Evolutionary conservation across 2,113 vertebrate genomes (phyloP), one percentile per base, ranked within the genome.

Genomic region (Leptosomus discolor): DNA sequence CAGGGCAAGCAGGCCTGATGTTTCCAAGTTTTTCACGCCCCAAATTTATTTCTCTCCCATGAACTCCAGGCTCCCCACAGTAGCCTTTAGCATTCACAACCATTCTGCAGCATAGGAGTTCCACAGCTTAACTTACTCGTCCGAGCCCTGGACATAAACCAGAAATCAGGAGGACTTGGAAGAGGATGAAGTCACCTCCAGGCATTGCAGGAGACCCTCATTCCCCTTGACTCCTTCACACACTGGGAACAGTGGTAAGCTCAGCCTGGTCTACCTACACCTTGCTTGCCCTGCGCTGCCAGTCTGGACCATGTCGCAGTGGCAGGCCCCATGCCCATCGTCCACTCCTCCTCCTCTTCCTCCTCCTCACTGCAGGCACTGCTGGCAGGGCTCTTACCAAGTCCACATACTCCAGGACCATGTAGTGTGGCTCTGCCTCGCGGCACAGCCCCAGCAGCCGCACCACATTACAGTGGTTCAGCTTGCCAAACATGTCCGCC

Each of bases 341-440:
- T 17, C 64, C 10, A 18, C 4, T 3, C 17, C 15, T 21, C 45
- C 22, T 36, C 34, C 45, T 80, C n/a, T 8, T 37, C 30, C 32
- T 46, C 32, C 46, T 79, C 36, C 41, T 73, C 54, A 15, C 30
- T 23, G 27, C 54, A 51, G 65, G 70, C 24, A 15, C 24, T 24
- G 70, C 73, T 50, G 67, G 53, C 41, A 81, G 20, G 23, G 39
- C 16, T 50, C 97, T 88, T 98, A 99, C 99, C 99, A 99, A 98
- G 96, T 99, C 99, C 50, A 99, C 99, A 6, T 99, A 99, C 96
- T 99, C 99, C 94, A 99, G 98, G 94, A 99, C 98, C 98, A 99
- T 99, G 98, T 99, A 99, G 96, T 99, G 99, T 0, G 99, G 99
- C 88, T 99, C 99, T 0, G 98, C 97, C 95, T 99, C 99, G 1